Evolutionary conservation across 2,113 vertebrate genomes (phyloP).

Genomic region (Halcyon malimbica): DNA sequence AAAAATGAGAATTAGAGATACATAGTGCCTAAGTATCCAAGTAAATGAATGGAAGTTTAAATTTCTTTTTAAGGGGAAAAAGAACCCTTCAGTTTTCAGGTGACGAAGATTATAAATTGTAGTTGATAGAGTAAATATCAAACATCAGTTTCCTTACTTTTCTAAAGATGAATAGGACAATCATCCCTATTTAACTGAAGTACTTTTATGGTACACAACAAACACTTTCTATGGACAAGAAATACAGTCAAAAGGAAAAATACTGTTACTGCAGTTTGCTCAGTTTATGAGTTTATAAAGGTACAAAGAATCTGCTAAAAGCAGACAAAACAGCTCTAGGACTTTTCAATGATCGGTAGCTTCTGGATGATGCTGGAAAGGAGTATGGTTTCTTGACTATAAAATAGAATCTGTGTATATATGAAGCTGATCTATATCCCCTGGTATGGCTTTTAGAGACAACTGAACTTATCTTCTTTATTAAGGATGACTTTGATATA

Average conservation of each 20-base stretch:
- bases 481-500: neutral
- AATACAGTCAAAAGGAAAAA: neutral
- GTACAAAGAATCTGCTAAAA: neutral
- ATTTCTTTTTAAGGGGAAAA: neutral
- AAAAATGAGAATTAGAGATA: neutral
- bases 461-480: neutral
- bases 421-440: neutral
- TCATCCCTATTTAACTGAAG: neutral
- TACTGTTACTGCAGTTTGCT: neutral
- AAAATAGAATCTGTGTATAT: neutral
- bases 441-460: neutral
- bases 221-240: neutral
- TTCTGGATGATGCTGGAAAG: neutral
- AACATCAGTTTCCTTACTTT: neutral
- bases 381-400: accelerated
- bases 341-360: neutral
- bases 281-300: neutral
- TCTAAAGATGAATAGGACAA: neutral
- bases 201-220: neutral
- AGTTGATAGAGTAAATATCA: neutral
- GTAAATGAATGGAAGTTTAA: neutral
- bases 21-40: neutral
- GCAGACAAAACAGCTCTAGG: neutral
- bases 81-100: neutral
- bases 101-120: neutral